Conservation (phyloP, 64 coral and sea anemone genomes). For the Catalaphyllia jardinei region DNA sequence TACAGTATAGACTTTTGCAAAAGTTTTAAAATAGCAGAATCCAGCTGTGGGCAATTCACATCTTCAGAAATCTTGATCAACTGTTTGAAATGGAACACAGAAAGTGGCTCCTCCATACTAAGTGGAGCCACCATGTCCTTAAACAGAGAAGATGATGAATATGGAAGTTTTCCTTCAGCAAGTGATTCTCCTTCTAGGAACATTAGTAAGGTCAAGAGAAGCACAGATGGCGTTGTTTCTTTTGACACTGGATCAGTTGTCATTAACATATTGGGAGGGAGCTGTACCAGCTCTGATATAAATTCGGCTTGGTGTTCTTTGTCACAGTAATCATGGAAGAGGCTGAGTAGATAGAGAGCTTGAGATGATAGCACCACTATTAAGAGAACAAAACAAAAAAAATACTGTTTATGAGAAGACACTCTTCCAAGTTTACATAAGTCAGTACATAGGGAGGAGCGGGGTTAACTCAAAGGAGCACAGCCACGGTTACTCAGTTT, state of each 20-base stretch:
- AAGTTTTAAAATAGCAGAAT: constrained; percentile 23
- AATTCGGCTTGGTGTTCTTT: background rate
- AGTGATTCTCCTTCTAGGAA: constrained; percentile 4
- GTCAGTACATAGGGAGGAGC: no score
- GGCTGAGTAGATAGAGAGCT: constrained; percentile 25
- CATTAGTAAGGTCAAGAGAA: background rate
- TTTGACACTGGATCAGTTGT: background rate
- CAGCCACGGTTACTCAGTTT: no score
- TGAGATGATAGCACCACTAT: constrained; percentile 22
- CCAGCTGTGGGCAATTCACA: constrained; percentile 19
- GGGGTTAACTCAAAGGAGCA: no score
- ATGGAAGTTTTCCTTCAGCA: background rate
- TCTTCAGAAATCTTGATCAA: constrained; percentile 7
- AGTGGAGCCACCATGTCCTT: background rate
- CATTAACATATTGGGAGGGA: constrained; percentile 11
- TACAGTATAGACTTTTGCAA: background rate
- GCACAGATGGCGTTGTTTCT: background rate
- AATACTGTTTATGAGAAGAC: background rate
- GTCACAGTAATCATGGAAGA: constrained; percentile 49
- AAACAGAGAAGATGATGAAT: background rate
- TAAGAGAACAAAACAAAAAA: background rate
- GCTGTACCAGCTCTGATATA: background rate
- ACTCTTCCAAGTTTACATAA: no score
- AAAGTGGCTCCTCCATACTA: background rate
- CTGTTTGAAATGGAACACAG: background rate